A percentile compares a stretch with the other conserved stretches of the same genome.
Conservation (phyloP, 2,113 vertebrate species). For the Cyphomyrus plagiostoma region DNA sequence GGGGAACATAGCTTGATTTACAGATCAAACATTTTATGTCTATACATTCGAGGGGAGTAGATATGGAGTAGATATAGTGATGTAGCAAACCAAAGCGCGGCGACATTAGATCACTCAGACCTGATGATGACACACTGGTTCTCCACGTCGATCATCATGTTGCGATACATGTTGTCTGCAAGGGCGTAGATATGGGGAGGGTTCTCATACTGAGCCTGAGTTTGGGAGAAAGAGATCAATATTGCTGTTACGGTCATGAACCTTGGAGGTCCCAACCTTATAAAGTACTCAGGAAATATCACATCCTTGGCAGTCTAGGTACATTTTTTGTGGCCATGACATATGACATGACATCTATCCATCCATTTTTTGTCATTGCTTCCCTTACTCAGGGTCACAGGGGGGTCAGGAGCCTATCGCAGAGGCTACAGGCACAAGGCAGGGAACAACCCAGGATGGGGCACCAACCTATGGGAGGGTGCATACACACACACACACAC, state of each 20-base stretch:
- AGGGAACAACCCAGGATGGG: background rate
- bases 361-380: background rate
- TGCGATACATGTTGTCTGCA: conserved; percentile 72
- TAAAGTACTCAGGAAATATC: background rate
- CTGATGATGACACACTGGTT: conserved; percentile 79
- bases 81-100: background rate
- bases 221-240: background rate
- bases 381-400: background rate
- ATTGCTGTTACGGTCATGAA: background rate
- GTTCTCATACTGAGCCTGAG: conserved; percentile 72
- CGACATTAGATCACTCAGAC: conserved; percentile 35
- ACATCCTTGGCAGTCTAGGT: background rate
- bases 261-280: background rate
- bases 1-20: background rate
- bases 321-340: background rate
- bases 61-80: background rate
- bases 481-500: background rate
- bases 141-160: conserved; percentile 76
- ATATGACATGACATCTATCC: background rate
- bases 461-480: background rate
- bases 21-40: background rate
- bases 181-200: conserved; percentile 74
- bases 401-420: background rate
- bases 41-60: background rate
- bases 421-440: background rate